Conservation (phyloP, 2,113 vertebrate genomes). For the Muntiacus reevesi region DNA sequence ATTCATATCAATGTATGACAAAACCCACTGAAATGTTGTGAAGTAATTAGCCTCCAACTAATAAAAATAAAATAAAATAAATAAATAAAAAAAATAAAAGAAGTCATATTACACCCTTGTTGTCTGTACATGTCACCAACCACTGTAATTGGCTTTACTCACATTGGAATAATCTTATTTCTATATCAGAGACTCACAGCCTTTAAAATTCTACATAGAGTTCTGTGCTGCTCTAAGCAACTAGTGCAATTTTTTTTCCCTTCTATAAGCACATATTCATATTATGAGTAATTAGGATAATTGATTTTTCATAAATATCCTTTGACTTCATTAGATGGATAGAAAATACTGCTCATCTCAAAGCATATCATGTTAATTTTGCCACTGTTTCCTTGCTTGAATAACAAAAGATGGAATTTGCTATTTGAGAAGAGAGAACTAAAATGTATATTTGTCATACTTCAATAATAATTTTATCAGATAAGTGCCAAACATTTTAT, state of each 20-base stretch:
- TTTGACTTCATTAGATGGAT: slow-evolving; percentile 55
- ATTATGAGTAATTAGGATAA: slow-evolving; percentile 69
- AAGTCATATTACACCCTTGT: neutral
- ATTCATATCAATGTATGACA: too few relatives aligned
- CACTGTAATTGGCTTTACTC: neutral
- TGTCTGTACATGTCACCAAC: neutral
- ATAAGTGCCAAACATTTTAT: neutral
- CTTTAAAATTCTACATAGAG: slow-evolving; percentile 40
- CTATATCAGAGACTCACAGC: neutral
- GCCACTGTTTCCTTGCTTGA: neutral
- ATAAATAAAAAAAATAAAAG: neutral
- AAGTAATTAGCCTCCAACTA: too few relatives aligned
- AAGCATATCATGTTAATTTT: slow-evolving; percentile 43
- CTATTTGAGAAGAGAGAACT: slow-evolving; percentile 17
- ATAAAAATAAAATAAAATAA: too few relatives aligned
- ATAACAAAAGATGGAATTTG: slow-evolving; percentile 13
- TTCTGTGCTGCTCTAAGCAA: slow-evolving; percentile 45
- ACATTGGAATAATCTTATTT: slow-evolving; percentile 41
- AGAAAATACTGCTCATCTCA: slow-evolving; percentile 52
- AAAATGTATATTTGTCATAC: neutral
- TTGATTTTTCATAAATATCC: slow-evolving; percentile 64
- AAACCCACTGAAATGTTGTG: too few relatives aligned
- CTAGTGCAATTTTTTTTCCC: slow-evolving; percentile 54
- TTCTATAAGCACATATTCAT: slow-evolving; percentile 22
- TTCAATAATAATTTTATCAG: neutral